phyloP scores from a whole-genome alignment of 2,113 vertebrate genomes.

The Argyrosomus japonicus region DNA sequence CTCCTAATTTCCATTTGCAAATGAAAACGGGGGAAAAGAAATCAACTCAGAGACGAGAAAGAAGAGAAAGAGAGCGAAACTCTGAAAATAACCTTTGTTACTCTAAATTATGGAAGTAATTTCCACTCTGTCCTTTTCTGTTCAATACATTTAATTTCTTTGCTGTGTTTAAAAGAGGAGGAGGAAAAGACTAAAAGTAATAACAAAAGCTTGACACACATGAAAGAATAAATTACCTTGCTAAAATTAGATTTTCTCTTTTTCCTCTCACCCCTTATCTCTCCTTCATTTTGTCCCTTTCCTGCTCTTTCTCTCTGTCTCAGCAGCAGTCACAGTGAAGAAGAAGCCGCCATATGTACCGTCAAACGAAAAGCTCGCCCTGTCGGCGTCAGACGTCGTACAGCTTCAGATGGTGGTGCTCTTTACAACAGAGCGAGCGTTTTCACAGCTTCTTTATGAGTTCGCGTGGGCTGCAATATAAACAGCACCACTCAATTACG shows the following conservation, averaged over 20 bases:
- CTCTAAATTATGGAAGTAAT: constrained; percentile 38
- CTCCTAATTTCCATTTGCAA: constrained; percentile 20
- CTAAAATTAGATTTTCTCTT: constrained; percentile 23
- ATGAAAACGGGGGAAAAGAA: constrained; percentile 40
- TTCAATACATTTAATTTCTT: constrained; percentile 10
- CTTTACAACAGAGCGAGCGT: constrained; percentile 47
- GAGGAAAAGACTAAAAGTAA: constrained; percentile 15
- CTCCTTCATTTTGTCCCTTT: constrained; percentile 1
- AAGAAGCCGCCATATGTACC: constrained; percentile 24
- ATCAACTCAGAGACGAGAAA: constrained; percentile 9
- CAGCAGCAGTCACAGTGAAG: neutral
- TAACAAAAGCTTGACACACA: constrained; percentile 14
- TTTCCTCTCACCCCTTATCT: neutral
- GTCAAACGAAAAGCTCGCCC: constrained; percentile 18
- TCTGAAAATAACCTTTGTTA: constrained; percentile 4
- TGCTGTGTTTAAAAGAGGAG: neutral
- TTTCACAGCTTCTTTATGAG: constrained; percentile 69
- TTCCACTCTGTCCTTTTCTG: constrained; percentile 10
- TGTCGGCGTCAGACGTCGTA: constrained; percentile 26
- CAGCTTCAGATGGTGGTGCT: constrained; percentile 52
- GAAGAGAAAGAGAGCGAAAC: neutral
- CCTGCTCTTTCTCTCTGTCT: neutral
- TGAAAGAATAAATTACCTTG: constrained; percentile 46
- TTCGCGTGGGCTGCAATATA: constrained; percentile 56
- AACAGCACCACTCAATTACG: constrained; percentile 67